Conservation (phyloP, 2,797 vertebrate genomes). For the Fistularia commersonii region DNA sequence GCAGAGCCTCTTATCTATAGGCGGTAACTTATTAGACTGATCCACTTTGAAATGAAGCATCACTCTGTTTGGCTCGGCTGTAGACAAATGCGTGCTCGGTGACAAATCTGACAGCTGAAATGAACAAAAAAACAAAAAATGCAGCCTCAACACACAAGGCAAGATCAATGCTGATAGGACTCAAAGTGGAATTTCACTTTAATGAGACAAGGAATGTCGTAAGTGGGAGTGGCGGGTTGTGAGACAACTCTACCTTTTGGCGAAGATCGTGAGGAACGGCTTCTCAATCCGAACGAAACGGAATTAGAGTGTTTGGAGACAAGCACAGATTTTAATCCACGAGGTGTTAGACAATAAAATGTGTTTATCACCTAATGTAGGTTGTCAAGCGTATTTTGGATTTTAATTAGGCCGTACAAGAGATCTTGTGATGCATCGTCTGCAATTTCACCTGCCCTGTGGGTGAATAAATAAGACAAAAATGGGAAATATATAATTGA, state of each 20-base stretch:
- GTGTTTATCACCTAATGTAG: too few species aligned
- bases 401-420: too few species aligned
- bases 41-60: conserved; percentile 59
- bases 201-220: conserved; percentile 30
- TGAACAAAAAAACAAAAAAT: conserved; percentile 7
- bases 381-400: too few species aligned
- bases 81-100: conserved; percentile 62
- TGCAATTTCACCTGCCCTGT: too few species aligned
- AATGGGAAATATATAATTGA: too few species aligned
- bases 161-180: conserved; percentile 41
- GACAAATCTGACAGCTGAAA: conserved; percentile 43
- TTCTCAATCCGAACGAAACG: not conserved
- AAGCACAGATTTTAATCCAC: too few species aligned
- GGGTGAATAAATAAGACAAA: too few species aligned
- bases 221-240: conserved; percentile 8
- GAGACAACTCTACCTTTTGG: conserved; percentile 12
- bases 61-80: conserved; percentile 40
- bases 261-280: not conserved
- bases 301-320: too few species aligned
- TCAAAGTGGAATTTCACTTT: conserved; percentile 43
- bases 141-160: conserved; percentile 22
- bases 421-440: too few species aligned
- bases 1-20: conserved; percentile 40
- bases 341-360: too few species aligned
- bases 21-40: conserved; percentile 56